These are phyloP conservation scores for Rhynchomys soricoides DNA, from an alignment of 2,113 vertebrate genomes.

Conservation along the genomic window DNA sequence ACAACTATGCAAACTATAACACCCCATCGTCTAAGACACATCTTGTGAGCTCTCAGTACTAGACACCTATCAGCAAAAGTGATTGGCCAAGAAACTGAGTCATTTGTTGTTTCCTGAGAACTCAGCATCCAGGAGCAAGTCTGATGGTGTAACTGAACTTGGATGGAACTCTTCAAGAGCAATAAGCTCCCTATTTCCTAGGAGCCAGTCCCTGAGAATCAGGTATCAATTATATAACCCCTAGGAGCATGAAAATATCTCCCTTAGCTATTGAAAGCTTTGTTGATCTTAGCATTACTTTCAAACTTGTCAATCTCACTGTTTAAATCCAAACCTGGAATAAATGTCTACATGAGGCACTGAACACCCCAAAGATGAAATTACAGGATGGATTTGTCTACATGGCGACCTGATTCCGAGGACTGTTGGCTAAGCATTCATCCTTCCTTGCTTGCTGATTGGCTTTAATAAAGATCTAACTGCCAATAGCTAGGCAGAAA, in stretches of 20 bases:
- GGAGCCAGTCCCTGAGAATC: neutral
- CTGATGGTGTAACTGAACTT: neutral
- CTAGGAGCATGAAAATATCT: neutral
- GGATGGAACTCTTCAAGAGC: neutral
- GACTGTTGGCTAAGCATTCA: neutral
- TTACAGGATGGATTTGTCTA: neutral
- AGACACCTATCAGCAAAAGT: neutral
- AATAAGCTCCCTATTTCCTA: neutral
- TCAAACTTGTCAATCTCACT: neutral
- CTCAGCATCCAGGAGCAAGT: neutral
- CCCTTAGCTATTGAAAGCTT: neutral
- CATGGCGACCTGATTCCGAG: no score
- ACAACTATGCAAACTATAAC: neutral
- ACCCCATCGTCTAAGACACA: neutral
- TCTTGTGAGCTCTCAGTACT: neutral
- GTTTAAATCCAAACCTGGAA: neutral
- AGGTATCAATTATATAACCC: no score
- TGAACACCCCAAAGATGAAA: neutral
- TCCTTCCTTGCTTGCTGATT: neutral
- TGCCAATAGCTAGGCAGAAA: neutral
- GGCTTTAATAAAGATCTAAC: neutral
- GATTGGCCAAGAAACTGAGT: neutral
- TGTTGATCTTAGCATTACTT: neutral
- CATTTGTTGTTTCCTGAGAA: neutral
- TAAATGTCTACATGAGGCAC: neutral